Conservation (phyloP, 2,888 invertebrate genomes). For the Heteromurus nitidus region DNA sequence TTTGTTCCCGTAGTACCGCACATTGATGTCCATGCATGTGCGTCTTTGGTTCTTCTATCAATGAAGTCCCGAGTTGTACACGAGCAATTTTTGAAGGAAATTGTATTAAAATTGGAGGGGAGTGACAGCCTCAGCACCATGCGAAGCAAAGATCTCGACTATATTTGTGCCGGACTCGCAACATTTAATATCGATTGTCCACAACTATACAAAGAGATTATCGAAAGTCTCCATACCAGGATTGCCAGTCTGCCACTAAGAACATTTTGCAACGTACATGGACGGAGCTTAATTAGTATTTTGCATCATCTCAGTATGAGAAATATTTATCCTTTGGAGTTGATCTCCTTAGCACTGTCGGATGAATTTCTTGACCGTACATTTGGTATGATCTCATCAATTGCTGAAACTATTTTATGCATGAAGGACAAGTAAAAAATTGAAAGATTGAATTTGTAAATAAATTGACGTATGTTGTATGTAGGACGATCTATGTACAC, state of each 20-base stretch:
- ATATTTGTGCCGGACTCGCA: slow-evolving; percentile 80
- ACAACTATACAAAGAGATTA: slow-evolving; percentile 76
- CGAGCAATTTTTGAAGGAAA: slow-evolving; percentile 76
- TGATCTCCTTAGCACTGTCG: slow-evolving; percentile 76
- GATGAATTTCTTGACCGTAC: slow-evolving; percentile 45
- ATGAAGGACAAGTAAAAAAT: neutral
- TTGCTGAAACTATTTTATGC: neutral
- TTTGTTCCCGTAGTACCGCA: slow-evolving; percentile 79
- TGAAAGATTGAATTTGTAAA: neutral
- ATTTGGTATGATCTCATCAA: slow-evolving; percentile 17
- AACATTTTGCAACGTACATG: slow-evolving; percentile 77
- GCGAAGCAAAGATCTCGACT: slow-evolving; percentile 85
- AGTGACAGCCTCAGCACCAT: slow-evolving; percentile 78
- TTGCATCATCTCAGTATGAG: slow-evolving; percentile 80
- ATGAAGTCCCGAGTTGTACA: slow-evolving; percentile 76
- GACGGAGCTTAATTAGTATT: slow-evolving; percentile 80
- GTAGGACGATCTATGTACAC: slow-evolving; percentile 55
- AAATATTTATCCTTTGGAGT: slow-evolving; percentile 79
- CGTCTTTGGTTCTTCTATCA: slow-evolving; percentile 82
- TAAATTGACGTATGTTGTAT: neutral
- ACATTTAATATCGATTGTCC: slow-evolving; percentile 80
- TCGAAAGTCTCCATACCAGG: slow-evolving; percentile 78
- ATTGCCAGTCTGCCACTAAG: slow-evolving; percentile 78
- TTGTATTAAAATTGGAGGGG: slow-evolving; percentile 78
- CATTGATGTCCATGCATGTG: slow-evolving; percentile 80